These are phyloP conservation scores for Acrossocheilus fasciatus DNA, from an alignment of 2,797 vertebrate species.

Conservation along the genomic window DNA sequence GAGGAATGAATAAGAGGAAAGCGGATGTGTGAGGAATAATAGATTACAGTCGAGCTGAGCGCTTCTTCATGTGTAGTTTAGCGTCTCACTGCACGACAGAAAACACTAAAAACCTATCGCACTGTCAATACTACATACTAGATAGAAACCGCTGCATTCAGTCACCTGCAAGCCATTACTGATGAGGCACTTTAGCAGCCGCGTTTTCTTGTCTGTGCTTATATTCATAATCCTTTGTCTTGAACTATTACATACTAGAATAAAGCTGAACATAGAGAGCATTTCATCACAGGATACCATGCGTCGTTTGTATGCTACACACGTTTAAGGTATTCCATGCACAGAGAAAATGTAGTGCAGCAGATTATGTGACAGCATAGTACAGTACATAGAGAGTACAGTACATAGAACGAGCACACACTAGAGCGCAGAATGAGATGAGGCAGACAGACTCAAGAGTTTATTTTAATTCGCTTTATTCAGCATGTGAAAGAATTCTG, in stretches of 20 bases:
- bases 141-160: neutral
- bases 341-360: neutral
- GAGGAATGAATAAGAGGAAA: constrained; percentile 66
- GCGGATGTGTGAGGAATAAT: neutral
- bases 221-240: neutral
- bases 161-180: neutral
- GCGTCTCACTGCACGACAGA: neutral
- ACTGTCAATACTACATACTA: neutral
- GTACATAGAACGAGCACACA: neutral
- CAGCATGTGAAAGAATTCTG: constrained; percentile 83
- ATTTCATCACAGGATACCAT: neutral
- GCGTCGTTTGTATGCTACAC: neutral
- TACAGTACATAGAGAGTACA: neutral
- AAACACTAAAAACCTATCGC: neutral
- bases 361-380: neutral
- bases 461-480: constrained; percentile 76
- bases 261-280: neutral
- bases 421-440: neutral
- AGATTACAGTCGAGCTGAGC: neutral
- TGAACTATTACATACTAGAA: neutral
- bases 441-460: constrained; percentile 63
- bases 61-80: neutral
- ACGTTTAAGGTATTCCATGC: neutral
- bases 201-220: neutral
- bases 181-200: neutral